These are phyloP conservation scores for Leptarthrus brevirostris DNA, from an alignment of 2,888 invertebrate genomes.

Conservation along the genomic window DNA sequence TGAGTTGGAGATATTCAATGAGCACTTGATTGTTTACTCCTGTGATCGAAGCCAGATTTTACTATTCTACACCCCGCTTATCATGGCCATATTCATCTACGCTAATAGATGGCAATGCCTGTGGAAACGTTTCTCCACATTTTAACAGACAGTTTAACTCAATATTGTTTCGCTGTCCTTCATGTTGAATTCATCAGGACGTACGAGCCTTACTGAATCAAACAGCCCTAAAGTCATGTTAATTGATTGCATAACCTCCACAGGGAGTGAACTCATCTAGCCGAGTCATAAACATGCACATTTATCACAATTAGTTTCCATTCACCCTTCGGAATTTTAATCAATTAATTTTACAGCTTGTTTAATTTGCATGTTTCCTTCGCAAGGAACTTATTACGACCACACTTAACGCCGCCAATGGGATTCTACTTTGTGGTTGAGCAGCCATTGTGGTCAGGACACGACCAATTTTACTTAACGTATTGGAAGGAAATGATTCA, in stretches of 20 bases:
- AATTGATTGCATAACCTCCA: constrained; percentile 19
- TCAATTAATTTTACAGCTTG: constrained; percentile 21
- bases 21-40: constrained; percentile 9
- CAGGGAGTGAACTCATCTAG: constrained; percentile 1
- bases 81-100: constrained; percentile 16
- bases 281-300: background rate
- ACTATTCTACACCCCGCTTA: constrained; percentile 13
- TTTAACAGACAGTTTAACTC: background rate
- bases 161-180: constrained; percentile 13
- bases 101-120: constrained; percentile 9
- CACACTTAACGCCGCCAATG: too few species aligned
- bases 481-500: too few species aligned
- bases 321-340: background rate
- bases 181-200: constrained; percentile 10
- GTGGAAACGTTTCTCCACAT: background rate
- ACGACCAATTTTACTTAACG: too few species aligned
- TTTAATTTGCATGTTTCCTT: background rate
- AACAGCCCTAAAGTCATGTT: constrained; percentile 21
- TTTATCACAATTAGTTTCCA: background rate
- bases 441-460: too few species aligned
- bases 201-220: constrained; percentile 10
- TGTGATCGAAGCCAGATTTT: constrained; percentile 30
- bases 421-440: too few species aligned
- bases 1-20: constrained; percentile 25
- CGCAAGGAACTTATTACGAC: too few species aligned